phyloP scores from a whole-genome alignment of 1,140 invertebrate species.

The Cepaea nemoralis region DNA sequence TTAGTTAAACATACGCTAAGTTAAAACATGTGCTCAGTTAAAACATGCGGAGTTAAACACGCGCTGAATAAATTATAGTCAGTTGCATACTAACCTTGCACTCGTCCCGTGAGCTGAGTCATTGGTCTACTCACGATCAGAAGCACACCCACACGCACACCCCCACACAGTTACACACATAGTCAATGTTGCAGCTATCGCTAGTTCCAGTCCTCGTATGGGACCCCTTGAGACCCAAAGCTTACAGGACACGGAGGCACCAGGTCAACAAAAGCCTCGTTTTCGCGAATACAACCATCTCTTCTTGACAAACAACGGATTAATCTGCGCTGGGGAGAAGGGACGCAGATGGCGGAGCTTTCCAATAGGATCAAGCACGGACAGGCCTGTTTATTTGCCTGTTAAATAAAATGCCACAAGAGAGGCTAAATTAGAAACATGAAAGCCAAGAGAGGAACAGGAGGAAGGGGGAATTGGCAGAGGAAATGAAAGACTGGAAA shows the following conservation, averaged over 20 bases:
- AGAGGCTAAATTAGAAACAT: neutral
- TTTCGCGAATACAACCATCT: neutral
- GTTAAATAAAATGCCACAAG: neutral
- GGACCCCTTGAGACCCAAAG: neutral
- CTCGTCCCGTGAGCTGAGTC: no score
- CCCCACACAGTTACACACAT: neutral
- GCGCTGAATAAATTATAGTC: no score
- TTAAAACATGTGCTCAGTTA: no score
- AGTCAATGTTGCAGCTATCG: neutral
- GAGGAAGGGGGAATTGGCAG: neutral
- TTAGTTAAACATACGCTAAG: no score
- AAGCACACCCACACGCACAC: no score
- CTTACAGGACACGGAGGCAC: neutral
- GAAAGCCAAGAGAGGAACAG: neutral
- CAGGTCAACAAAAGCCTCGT: neutral
- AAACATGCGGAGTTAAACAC: no score
- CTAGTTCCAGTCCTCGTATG: neutral
- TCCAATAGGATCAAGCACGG: neutral
- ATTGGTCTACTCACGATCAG: neutral
- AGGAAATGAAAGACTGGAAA: neutral
- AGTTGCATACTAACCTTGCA: no score
- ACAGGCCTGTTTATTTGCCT: neutral
- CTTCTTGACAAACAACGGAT: conserved; percentile 3
- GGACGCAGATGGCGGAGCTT: neutral
- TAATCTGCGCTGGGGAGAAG: neutral